Conservation (phyloP, 1,140 invertebrate genomes). For the Microvelia longipes region DNA sequence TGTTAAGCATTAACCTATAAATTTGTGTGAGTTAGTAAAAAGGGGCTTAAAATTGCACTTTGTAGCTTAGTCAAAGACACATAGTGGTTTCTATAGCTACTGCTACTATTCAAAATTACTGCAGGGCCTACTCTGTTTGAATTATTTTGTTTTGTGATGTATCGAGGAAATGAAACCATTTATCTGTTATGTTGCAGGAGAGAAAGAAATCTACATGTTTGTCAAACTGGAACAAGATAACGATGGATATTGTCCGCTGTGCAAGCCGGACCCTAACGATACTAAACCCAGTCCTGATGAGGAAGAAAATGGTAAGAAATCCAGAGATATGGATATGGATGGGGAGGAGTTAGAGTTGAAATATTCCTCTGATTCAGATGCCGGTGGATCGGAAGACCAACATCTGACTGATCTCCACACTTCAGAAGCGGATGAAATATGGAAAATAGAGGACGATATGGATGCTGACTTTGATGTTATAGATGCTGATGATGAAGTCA, state of each 20-base stretch:
- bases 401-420: not conserved
- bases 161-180: too few species aligned
- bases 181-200: not conserved
- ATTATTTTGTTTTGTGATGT: too few species aligned
- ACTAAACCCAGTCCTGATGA: too few species aligned
- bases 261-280: not conserved
- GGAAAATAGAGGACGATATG: slow-evolving; percentile 6
- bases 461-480: slow-evolving; percentile 6
- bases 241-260: not conserved
- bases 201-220: not conserved
- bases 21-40: too few species aligned
- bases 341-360: not conserved
- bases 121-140: too few species aligned
- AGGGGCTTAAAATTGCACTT: too few species aligned
- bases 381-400: not conserved
- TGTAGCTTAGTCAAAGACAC: too few species aligned
- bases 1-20: too few species aligned
- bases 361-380: not conserved
- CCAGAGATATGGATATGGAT: too few species aligned
- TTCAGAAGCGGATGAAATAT: slow-evolving; percentile 3
- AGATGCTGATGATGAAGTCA: slow-evolving; percentile 6
- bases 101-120: too few species aligned
- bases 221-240: not conserved
- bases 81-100: too few species aligned
- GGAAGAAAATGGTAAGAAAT: too few species aligned